Percentiles rank a stretch among this genome's conserved stretches.
These are phyloP conservation scores for Manis crassicaudata DNA, from an alignment of 2,797 vertebrate species.

Conservation along the genomic window DNA sequence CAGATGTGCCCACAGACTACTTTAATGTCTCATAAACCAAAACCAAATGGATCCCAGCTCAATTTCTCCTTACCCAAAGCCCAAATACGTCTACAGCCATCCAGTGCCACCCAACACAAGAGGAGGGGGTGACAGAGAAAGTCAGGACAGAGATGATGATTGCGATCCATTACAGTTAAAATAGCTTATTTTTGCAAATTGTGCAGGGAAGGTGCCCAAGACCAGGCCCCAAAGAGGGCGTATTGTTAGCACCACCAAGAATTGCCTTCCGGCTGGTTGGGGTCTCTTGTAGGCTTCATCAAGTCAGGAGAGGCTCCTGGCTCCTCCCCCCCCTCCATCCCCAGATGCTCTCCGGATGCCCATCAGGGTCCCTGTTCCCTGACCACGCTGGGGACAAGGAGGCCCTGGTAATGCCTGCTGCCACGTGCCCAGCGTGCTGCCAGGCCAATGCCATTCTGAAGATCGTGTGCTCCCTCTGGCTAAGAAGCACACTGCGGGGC, in stretches of 20 bases:
- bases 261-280: not conserved
- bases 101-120: accelerated
- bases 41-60: not conserved
- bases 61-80: not conserved
- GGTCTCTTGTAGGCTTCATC: not conserved
- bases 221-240: accelerated
- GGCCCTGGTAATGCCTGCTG: not conserved
- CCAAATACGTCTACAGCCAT: too few relatives aligned
- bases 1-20: accelerated
- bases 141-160: not conserved
- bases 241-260: accelerated
- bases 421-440: accelerated
- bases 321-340: not conserved
- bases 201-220: accelerated
- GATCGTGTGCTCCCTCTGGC: accelerated
- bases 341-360: not conserved
- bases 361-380: not conserved
- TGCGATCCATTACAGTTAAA: too few relatives aligned
- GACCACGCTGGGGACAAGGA: not conserved
- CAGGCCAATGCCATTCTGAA: not conserved
- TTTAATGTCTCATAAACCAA: not conserved
- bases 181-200: too few relatives aligned
- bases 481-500: not conserved
- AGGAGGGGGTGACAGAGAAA: not conserved
- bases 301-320: not conserved